Percentiles rank a stretch among this genome's conserved stretches.
Conservation (phyloP, 2,113 vertebrate genomes). For the Austrofundulus limnaeus region DNA sequence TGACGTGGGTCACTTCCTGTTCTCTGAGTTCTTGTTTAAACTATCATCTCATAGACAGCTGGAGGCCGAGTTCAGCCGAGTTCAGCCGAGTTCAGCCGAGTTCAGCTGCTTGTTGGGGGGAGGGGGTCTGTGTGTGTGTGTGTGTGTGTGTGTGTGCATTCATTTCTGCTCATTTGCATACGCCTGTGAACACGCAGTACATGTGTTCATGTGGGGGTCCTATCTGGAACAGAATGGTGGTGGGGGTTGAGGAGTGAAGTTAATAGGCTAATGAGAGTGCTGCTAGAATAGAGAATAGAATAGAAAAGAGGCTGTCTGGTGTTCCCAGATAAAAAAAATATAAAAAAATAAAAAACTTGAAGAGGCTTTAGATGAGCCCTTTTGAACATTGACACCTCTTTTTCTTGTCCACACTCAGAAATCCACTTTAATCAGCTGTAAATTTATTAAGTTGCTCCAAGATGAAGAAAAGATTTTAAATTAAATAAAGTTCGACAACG, state of each 20-base stretch:
- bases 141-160: no score
- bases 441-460: slow-evolving; percentile 75
- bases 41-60: slow-evolving; percentile 66
- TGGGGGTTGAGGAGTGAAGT: slow-evolving; percentile 62
- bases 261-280: slow-evolving; percentile 77
- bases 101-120: slow-evolving; percentile 65
- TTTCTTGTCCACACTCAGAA: slow-evolving; percentile 73
- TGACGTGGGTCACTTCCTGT: slow-evolving; percentile 37
- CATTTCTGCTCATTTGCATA: slow-evolving; percentile 46
- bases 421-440: slow-evolving; percentile 83
- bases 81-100: slow-evolving; percentile 75
- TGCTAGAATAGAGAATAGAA: slow-evolving; percentile 66
- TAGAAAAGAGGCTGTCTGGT: slow-evolving; percentile 77
- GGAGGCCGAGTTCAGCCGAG: slow-evolving; percentile 66
- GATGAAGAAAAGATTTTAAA: background rate
- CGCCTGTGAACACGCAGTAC: slow-evolving; percentile 11
- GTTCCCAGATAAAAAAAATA: slow-evolving; percentile 78
- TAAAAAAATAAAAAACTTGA: slow-evolving; percentile 33
- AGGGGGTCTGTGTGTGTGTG: slow-evolving; percentile 1
- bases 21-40: slow-evolving; percentile 56
- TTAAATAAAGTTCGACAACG: no score
- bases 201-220: slow-evolving; percentile 12
- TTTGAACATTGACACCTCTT: slow-evolving; percentile 79
- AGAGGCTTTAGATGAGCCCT: slow-evolving; percentile 65
- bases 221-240: slow-evolving; percentile 48